Percentiles rank a stretch among this genome's conserved stretches.
Conservation (phyloP, 2,797 vertebrate species). For the Semaprochilodus insignis region DNA sequence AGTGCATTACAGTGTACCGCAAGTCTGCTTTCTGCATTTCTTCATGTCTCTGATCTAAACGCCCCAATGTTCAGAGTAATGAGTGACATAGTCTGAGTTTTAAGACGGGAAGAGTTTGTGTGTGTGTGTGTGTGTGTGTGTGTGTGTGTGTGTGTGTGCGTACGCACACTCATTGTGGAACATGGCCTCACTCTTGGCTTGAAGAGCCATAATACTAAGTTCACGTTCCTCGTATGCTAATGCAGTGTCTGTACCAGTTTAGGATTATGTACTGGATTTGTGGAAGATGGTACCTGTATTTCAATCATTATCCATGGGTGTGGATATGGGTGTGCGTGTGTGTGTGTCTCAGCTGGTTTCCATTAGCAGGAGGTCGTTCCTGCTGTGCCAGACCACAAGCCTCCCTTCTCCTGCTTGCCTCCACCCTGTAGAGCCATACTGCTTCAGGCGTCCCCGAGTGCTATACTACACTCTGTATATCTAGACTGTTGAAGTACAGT, state of each 20-base stretch:
- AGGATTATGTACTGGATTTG: background rate
- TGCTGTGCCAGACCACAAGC: slow-evolving; percentile 74
- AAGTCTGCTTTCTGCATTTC: slow-evolving; percentile 73
- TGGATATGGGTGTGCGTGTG: slow-evolving; percentile 17
- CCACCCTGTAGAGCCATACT: slow-evolving; percentile 67
- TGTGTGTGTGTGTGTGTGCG: background rate
- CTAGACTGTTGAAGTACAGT: background rate
- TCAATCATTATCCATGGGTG: background rate
- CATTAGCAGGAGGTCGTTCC: slow-evolving; percentile 75
- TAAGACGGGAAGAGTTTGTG: background rate
- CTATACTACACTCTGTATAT: slow-evolving; percentile 60
- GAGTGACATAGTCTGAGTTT: slow-evolving; percentile 13
- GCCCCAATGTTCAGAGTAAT: background rate
- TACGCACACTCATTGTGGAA: background rate
- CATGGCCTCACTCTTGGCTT: slow-evolving; percentile 19
- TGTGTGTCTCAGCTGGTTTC: slow-evolving; percentile 75
- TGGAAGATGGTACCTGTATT: slow-evolving; percentile 5
- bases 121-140: background rate
- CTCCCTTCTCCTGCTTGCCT: slow-evolving; percentile 76
- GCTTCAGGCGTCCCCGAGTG: background rate
- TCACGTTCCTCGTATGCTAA: slow-evolving; percentile 8
- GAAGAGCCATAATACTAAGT: background rate
- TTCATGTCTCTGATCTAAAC: slow-evolving; percentile 45
- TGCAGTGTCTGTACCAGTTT: background rate
- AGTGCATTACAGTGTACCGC: slow-evolving; percentile 19